phyloP scores from a whole-genome alignment of 2,113 vertebrate species.

The Canis aureus region DNA sequence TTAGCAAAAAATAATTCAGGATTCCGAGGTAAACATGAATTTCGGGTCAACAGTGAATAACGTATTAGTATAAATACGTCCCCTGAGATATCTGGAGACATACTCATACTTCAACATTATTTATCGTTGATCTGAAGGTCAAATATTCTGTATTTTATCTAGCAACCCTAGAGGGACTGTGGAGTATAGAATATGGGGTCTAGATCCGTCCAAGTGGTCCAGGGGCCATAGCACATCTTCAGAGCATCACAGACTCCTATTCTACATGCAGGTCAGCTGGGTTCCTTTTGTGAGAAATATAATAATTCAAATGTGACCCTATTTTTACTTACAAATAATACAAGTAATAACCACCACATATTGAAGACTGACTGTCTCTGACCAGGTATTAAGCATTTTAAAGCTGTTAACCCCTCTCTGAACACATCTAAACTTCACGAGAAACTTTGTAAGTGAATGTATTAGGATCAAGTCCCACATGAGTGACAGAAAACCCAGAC shows the following conservation, averaged over 20 bases:
- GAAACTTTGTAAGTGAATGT: neutral
- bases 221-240: accelerated
- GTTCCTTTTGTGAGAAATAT: neutral
- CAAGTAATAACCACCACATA: neutral
- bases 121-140: neutral
- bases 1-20: neutral
- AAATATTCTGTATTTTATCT: neutral
- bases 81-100: neutral
- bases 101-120: too few relatives aligned
- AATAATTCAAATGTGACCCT: neutral
- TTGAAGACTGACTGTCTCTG: neutral
- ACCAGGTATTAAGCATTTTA: neutral
- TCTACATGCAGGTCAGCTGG: neutral
- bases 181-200: neutral
- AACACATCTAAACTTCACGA: neutral
- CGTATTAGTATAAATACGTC: neutral
- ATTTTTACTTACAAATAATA: neutral
- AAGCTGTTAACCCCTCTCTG: neutral
- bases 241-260: accelerated
- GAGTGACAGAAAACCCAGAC: neutral
- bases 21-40: neutral
- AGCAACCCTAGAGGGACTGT: accelerated
- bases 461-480: neutral
- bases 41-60: too few relatives aligned
- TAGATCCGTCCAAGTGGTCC: too few relatives aligned